Evolutionary conservation across 1,140 invertebrate genomes (phyloP).

Genomic region (Paralvinella palmiformis): DNA sequence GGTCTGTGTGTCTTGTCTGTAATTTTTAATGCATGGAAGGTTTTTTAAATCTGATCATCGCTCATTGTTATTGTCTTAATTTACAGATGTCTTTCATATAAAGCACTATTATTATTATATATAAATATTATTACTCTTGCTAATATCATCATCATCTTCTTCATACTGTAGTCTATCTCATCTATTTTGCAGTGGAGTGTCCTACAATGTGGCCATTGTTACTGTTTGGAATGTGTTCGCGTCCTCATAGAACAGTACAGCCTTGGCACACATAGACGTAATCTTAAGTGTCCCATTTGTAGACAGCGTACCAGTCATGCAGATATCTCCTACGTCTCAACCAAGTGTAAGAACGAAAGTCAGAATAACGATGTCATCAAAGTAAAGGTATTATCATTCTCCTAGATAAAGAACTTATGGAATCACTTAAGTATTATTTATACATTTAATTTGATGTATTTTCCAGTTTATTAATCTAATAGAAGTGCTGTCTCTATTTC

Average conservation of each 20-base stretch:
- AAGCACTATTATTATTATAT: too few relatives aligned
- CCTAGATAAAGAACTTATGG: not conserved
- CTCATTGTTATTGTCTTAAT: too few relatives aligned
- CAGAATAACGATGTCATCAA: conserved; percentile 29
- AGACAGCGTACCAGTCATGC: conserved; percentile 53
- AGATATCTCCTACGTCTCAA: conserved; percentile 61
- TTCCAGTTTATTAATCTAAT: conserved; percentile 11
- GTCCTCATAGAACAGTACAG: conserved; percentile 45
- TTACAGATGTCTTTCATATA: too few relatives aligned
- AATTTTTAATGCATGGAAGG: too few relatives aligned
- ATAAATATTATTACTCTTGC: too few relatives aligned
- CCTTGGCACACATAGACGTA: conserved; percentile 27
- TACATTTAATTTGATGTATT: conserved; percentile 3
- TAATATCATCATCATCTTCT: too few relatives aligned
- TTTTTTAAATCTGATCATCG: too few relatives aligned
- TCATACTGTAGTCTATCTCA: too few relatives aligned
- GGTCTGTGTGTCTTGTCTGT: too few relatives aligned
- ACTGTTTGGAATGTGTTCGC: conserved; percentile 60
- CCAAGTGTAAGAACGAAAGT: conserved; percentile 27
- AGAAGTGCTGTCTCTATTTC: conserved; percentile 5
- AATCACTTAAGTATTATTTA: not conserved
- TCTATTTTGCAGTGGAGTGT: conserved; percentile 60
- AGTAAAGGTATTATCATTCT: conserved; percentile 31
- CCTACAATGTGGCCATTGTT: conserved; percentile 64
- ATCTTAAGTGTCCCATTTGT: conserved; percentile 61